A percentile compares a stretch with the other conserved stretches of the same genome.
phyloP scores from a whole-genome alignment of 2,797 vertebrate genomes.

The Gallinago nigripennis region DNA sequence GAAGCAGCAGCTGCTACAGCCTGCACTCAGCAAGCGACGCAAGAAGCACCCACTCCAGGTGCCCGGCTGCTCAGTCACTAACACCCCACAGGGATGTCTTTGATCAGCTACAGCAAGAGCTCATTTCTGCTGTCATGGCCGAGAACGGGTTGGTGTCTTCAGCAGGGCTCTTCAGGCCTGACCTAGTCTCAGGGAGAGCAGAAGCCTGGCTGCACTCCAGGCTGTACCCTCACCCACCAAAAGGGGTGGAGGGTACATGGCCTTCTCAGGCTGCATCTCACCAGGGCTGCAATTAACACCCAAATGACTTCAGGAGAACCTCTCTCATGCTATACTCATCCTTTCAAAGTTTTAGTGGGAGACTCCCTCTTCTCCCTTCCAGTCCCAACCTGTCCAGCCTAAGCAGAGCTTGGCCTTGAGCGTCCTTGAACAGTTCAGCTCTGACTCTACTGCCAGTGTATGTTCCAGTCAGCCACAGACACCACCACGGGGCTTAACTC shows the following conservation, averaged over 20 bases:
- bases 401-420: background rate
- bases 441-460: background rate
- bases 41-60: background rate
- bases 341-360: background rate
- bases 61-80: background rate
- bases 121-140: fast-evolving
- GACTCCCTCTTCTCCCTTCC: background rate
- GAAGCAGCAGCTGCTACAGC: background rate
- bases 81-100: no score
- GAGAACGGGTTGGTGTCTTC: fast-evolving
- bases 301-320: background rate
- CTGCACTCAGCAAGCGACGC: background rate
- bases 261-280: background rate
- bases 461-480: background rate
- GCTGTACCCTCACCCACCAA: fast-evolving
- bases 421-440: background rate
- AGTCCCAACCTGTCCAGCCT: background rate
- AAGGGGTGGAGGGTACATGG: fast-evolving
- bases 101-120: background rate
- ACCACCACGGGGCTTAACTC: background rate
- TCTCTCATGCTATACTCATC: background rate
- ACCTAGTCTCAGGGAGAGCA: background rate
- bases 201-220: background rate
- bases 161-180: background rate
- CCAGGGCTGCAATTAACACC: background rate